Conservation (phyloP, 2,797 vertebrate species). For the Moxostoma hubbsi region DNA sequence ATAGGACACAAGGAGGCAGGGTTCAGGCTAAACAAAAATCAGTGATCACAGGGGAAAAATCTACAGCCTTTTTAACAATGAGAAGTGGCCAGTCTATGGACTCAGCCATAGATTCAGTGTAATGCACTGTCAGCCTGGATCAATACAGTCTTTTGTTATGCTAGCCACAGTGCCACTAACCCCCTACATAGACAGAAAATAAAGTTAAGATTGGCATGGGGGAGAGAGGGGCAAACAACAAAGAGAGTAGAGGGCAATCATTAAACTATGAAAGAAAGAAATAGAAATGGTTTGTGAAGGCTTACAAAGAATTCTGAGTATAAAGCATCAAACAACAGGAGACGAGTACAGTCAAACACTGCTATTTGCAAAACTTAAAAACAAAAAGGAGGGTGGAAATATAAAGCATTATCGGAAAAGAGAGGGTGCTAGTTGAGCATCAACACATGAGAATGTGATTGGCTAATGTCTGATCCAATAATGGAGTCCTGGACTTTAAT, state of each 20-base stretch:
- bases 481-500: background rate
- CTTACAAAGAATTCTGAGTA: background rate
- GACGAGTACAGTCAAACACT: background rate
- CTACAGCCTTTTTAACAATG: background rate
- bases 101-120: conserved; percentile 17
- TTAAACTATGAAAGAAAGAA: background rate
- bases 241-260: too few species aligned
- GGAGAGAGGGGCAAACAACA: too few species aligned
- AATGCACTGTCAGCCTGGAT: conserved; percentile 40
- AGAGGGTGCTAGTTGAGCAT: background rate
- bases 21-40: background rate
- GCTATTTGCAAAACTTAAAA: conserved; percentile 10
- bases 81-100: background rate
- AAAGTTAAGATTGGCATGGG: too few species aligned
- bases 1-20: background rate
- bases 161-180: conserved; percentile 13
- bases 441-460: conserved; percentile 14
- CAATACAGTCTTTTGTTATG: conserved; percentile 66
- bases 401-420: background rate
- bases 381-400: background rate
- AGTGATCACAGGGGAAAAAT: background rate
- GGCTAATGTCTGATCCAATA: conserved; percentile 29
- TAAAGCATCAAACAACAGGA: conserved; percentile 26
- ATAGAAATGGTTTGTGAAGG: background rate
- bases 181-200: background rate